A percentile compares a stretch with the other conserved stretches of the same genome.
Evolutionary conservation across 2,888 invertebrate species (phyloP).

Genomic region (Temnothorax ravouxi): DNA sequence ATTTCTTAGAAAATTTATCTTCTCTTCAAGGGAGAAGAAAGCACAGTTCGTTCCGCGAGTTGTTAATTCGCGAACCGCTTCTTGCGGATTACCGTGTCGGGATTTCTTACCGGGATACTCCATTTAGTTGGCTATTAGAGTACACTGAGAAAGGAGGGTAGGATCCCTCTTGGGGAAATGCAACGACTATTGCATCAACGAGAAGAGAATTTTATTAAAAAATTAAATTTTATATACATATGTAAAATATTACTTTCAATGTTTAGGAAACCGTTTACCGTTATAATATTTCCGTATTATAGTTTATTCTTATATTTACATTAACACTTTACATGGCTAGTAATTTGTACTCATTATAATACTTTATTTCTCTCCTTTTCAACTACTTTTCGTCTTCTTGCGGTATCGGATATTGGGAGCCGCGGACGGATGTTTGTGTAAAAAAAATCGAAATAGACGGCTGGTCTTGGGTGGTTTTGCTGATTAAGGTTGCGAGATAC

Average conservation of each 20-base stretch:
- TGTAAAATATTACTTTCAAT: background rate
- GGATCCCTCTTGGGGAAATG: background rate
- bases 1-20: constrained; percentile 9
- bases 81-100: constrained; percentile 27
- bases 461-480: background rate
- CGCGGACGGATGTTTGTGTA: background rate
- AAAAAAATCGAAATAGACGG: background rate
- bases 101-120: constrained; percentile 26
- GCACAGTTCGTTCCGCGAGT: background rate
- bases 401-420: background rate
- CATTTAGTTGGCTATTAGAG: constrained; percentile 23
- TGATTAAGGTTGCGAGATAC: background rate
- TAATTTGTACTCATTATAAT: background rate
- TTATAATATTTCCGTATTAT: background rate
- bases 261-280: background rate
- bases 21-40: background rate
- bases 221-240: constrained; percentile 5
- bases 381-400: background rate
- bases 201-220: background rate
- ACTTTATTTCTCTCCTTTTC: background rate
- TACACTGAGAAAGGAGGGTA: background rate
- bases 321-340: no score
- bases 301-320: background rate
- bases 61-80: constrained; percentile 30
- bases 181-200: background rate